Evolutionary conservation across 2,797 vertebrate species (phyloP), one percentile per base, ranked within the genome.

Genomic region (Alca torda): DNA sequence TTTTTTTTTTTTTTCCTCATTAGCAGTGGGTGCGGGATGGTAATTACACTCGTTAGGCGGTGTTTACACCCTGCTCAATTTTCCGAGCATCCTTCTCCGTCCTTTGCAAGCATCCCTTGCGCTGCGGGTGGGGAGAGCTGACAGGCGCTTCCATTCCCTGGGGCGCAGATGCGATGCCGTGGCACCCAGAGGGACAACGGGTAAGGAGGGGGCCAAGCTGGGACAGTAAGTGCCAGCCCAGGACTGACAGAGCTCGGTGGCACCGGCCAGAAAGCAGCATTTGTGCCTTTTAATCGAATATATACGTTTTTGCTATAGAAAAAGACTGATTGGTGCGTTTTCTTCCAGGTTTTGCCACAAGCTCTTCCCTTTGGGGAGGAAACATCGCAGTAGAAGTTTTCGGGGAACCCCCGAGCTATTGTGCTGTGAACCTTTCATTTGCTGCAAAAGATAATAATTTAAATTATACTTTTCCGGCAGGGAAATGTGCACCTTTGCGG

Each of bases 281-380:
- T 78, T 33, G 23, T 48, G 69, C 24, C 26, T 77, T 72, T 53
- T 48, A 26, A 35, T 91, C 33, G 21, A 48, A 69, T 6, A 13
- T 0, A 0, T 19, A 2, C 3, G 4, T 23, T 33, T 56, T 46
- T 45, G 0, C 26, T 50, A 3, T 17, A 11, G 48, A 75, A 19
- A 61, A 65, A 20, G 41, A 25, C 16, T 28, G 5, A 39, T 45
- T 19, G 46, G 14, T n/a, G 82, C 73, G 7, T 60, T 91, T 84
- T 64, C 28, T 26, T 26, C 14, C 39, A 54, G 24, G 26, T 79
- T 91, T 73, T 76, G 45, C 70, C 59, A 23, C 20, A n/a, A 50
- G 35, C 26, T 77, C 3, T 12, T 33, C 60, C 2, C 39, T 37
- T 16, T 6, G 30, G 17, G 9, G 46, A 31, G 15, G 23, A 16